Conservation (phyloP, 2,888 invertebrate species). For the Caenorhabditis sp. region DNA sequence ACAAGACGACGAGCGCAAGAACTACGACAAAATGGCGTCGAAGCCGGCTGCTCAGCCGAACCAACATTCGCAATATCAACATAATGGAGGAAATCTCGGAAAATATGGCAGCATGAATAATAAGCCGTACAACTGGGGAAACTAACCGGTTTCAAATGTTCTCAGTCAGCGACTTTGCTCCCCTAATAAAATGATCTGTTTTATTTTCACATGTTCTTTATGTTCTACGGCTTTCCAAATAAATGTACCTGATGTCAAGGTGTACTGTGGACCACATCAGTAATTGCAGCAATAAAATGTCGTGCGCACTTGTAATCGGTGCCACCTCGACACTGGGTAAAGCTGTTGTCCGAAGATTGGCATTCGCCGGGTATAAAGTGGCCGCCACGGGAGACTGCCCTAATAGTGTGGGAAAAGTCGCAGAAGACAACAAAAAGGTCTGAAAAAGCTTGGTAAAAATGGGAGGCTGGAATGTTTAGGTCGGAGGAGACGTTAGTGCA, state of each 20-base stretch:
- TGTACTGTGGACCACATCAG: conserved; percentile 5
- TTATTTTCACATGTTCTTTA: conserved; percentile 58
- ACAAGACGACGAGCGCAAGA: conserved; percentile 58
- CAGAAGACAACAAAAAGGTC: conserved; percentile 63
- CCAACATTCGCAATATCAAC: conserved; percentile 53
- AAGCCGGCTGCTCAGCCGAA: conserved; percentile 47
- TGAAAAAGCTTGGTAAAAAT: neutral
- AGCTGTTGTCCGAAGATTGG: conserved; percentile 67
- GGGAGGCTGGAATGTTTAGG: conserved; percentile 30
- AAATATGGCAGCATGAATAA: conserved; percentile 52
- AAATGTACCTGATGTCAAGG: conserved; percentile 57
- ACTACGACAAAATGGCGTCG: conserved; percentile 61
- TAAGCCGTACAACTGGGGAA: conserved; percentile 64
- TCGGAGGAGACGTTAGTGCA: conserved; percentile 60
- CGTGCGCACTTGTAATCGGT: conserved; percentile 60
- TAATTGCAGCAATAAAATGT: conserved; percentile 30
- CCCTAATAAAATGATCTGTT: conserved; percentile 65
- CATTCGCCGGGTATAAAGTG: conserved; percentile 64
- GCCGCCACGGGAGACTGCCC: conserved; percentile 62
- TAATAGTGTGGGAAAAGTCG: conserved; percentile 52
- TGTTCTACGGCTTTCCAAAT: conserved; percentile 61
- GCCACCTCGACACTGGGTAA: conserved; percentile 61
- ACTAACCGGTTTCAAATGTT: conserved; percentile 62
- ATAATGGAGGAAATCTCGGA: conserved; percentile 58
- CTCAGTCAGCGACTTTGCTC: conserved; percentile 58